Base-by-base conservation (phyloP, 2,888 invertebrate genomes). In the Oligia fasciuncula region DNA sequence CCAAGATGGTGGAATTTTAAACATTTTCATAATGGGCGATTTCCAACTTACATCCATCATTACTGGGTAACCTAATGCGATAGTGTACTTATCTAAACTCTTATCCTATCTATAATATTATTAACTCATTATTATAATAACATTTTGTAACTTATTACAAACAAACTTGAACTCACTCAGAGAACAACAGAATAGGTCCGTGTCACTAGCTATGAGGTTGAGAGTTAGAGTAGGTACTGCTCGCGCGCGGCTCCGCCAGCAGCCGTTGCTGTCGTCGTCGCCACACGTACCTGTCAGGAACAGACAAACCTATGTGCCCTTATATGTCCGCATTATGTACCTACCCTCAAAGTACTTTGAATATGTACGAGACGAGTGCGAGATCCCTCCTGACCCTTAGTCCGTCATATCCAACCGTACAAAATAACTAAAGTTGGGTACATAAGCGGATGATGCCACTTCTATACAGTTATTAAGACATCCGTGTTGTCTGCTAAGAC, bases 401-500 rank as follows among this genome's bases (percentile, higher is more conserved):
- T 57, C 9, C 57, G 4, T n/a, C n/a, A n/a, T 4, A n/a, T n/a
- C n/a, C 57, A 11, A 57, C 57, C 57, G n/a, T 11, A 57, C 9
- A 23, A 57, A 57, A 60, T n/a, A n/a, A 60, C n/a, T n/a, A 60
- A 60, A 60, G 23, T n/a, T n/a, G 57, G n/a, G 23, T 57, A 23
- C 57, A n/a, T 57, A 11, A 57, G 19, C 49, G 29, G n/a, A 11
- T 2, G 43, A 46, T 57, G 19, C 0, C 70, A 67, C 67, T 77
- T 83, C 67, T 49, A 71, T 29, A 17, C 13, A n/a, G 4, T 19
- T 5, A 62, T 62, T 29, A 19, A 40, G 46, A 67, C 3, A 62
- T 68, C 81, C 11, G 29, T 43, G 78, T 29, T 40, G 4, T 51
- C 19, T 4, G 29, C 68, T 70, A 69, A 65, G 66, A 63, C n/a